Evolutionary conservation across 2,888 invertebrate genomes (phyloP).

Genomic region (Troides oblongomaculatus): DNA sequence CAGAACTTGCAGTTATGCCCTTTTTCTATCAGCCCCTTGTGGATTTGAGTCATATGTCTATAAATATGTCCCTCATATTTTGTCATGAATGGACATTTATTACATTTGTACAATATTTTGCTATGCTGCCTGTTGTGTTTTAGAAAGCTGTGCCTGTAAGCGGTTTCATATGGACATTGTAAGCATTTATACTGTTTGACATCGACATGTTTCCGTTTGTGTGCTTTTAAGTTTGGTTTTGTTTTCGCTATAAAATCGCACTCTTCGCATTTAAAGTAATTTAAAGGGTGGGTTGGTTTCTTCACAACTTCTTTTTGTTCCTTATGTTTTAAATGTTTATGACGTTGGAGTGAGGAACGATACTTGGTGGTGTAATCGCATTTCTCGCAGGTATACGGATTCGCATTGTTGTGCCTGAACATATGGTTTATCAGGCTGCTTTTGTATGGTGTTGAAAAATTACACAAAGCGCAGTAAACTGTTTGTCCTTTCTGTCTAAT

Average conservation of each 20-base stretch:
- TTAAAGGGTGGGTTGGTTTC: constrained; percentile 26
- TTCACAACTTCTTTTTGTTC: constrained; percentile 31
- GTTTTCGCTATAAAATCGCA: constrained; percentile 45
- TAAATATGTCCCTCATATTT: constrained; percentile 58
- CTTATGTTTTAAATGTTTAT: constrained; percentile 48
- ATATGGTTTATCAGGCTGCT: constrained; percentile 52
- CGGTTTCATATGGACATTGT: constrained; percentile 40
- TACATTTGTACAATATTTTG: constrained; percentile 44
- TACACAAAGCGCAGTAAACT: constrained; percentile 47
- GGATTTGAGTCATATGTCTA: constrained; percentile 58
- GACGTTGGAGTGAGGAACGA: constrained; percentile 47
- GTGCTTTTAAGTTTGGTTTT: constrained; percentile 43
- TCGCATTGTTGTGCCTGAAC: constrained; percentile 43
- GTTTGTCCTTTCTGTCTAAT: constrained; percentile 23
- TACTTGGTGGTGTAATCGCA: constrained; percentile 57
- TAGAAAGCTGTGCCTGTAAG: constrained; percentile 40
- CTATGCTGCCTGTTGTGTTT: constrained; percentile 42
- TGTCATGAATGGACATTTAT: constrained; percentile 57
- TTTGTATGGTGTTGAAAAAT: constrained; percentile 51
- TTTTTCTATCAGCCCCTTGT: constrained; percentile 52
- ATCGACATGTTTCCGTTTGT: constrained; percentile 47
- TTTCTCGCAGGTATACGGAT: constrained; percentile 44
- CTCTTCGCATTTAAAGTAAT: constrained; percentile 38
- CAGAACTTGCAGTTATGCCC: constrained; percentile 55
- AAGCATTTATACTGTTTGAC: constrained; percentile 43